Evolutionary conservation across 2,113 vertebrate genomes (phyloP).

Genomic region (Neopipo cinnamomea): DNA sequence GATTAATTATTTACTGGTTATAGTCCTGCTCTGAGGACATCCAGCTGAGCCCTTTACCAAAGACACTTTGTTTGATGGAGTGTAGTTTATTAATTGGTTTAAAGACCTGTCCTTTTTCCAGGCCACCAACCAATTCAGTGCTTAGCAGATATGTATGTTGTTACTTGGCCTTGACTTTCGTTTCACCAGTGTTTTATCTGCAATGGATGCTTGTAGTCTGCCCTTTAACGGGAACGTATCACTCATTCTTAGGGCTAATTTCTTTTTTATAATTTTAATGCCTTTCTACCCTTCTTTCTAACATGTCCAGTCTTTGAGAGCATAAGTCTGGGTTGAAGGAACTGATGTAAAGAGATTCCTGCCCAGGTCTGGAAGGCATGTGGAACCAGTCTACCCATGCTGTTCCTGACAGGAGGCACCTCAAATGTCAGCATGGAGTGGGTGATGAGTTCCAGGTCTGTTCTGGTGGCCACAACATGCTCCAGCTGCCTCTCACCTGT

Average conservation of each 20-base stretch:
- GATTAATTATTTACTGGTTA: background rate
- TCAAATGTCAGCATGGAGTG: background rate
- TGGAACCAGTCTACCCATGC: background rate
- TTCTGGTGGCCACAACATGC: background rate
- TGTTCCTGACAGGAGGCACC: background rate
- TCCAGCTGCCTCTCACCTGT: background rate
- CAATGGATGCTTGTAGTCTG: background rate
- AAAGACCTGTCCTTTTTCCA: conserved; percentile 27
- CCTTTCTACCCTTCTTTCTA: background rate
- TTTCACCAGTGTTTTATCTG: background rate
- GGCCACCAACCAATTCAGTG: background rate
- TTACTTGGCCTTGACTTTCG: background rate
- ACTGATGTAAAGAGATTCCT: background rate
- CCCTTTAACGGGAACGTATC: background rate
- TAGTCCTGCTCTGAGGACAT: background rate
- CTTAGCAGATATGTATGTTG: background rate
- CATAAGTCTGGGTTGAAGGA: background rate
- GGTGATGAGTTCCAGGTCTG: background rate
- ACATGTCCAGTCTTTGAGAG: background rate
- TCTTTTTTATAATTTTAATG: background rate
- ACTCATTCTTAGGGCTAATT: background rate
- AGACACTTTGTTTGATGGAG: conserved; percentile 1
- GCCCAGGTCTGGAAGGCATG: background rate
- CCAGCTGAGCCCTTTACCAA: background rate
- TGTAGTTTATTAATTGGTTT: conserved; percentile 17